Conservation (phyloP, 2,888 invertebrate genomes). For the Ectobius pallidus region DNA sequence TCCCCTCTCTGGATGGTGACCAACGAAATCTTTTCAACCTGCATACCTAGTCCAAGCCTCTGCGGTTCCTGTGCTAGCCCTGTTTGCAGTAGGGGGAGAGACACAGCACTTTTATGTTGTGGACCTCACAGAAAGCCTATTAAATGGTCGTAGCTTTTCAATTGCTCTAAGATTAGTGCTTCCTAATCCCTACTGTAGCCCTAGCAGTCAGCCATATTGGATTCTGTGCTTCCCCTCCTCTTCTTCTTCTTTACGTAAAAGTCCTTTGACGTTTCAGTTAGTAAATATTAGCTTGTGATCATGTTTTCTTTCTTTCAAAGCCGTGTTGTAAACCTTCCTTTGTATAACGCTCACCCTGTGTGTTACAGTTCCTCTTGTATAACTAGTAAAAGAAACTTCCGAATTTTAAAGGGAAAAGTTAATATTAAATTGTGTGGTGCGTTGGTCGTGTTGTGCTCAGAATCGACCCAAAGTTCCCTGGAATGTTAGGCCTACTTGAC, state of each 20-base stretch:
- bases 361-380: not conserved
- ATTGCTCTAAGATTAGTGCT: not conserved
- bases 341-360: not conserved
- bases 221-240: too few species aligned
- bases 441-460: too few species aligned
- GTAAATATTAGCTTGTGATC: not conserved
- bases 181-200: not conserved
- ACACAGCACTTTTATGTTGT: not conserved
- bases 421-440: too few species aligned
- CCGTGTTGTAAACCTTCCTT: not conserved
- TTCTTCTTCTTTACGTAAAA: not conserved
- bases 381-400: not conserved
- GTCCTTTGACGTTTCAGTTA: not conserved
- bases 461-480: too few species aligned
- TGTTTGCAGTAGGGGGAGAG: not conserved
- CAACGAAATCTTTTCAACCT: not conserved
- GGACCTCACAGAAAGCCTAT: not conserved
- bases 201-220: not conserved
- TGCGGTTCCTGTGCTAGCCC: not conserved
- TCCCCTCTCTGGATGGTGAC: not conserved
- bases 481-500: too few species aligned
- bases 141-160: constrained; percentile 7
- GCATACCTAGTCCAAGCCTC: not conserved
- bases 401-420: too few species aligned
- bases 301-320: not conserved